Base-by-base conservation (phyloP, 1,140 invertebrate species). In the Pemphigus obesinymphae region DNA sequence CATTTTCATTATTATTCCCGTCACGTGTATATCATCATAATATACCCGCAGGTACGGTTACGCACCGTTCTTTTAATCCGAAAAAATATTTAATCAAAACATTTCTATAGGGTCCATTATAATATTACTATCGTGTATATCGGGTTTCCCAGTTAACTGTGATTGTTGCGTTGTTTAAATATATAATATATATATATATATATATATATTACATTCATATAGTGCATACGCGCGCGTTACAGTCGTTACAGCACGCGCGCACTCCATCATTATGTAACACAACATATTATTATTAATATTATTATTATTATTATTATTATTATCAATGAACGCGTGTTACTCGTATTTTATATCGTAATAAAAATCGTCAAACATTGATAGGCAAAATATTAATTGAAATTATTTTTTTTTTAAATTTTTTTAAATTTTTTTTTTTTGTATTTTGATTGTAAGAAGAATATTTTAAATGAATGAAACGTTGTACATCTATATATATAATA, bases 101-200 rank as follows among this genome's bases (percentile, higher is more conserved):
- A 48, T 20, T 76, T 76, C 48, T 23, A 55, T 76, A 55, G 70
- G 70, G n/a, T 73, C 37, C 73, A 76, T 76, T 76, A 31, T 55
- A 40, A 17, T 15, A 20, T 40, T 5, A 20, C n/a, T 68, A 48
- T 72, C 10, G 75, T 61, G 55, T 78, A 78, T 78, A n/a, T n/a
- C 75, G 75, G 75, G 75, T 78, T 75, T 75, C 45, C 31, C 72
- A 75, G 53, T 78, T 78, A 78, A 61, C 75, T 61, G 55, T 43
- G 55, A 78, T 78, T 43, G 23, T 61, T 78, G 31, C 23, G 37
- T 13, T 15, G 17, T 10, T n/a, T n/a, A n/a, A n/a, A n/a, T n/a
- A n/a, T n/a, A n/a, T n/a, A n/a, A n/a, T n/a, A n/a, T n/a, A n/a
- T n/a, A n/a, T n/a, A n/a, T n/a, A n/a, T n/a, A n/a, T n/a, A n/a